These are phyloP conservation scores for Sinonovacula constricta DNA, from an alignment of 1,140 invertebrate species.

Conservation along the genomic window DNA sequence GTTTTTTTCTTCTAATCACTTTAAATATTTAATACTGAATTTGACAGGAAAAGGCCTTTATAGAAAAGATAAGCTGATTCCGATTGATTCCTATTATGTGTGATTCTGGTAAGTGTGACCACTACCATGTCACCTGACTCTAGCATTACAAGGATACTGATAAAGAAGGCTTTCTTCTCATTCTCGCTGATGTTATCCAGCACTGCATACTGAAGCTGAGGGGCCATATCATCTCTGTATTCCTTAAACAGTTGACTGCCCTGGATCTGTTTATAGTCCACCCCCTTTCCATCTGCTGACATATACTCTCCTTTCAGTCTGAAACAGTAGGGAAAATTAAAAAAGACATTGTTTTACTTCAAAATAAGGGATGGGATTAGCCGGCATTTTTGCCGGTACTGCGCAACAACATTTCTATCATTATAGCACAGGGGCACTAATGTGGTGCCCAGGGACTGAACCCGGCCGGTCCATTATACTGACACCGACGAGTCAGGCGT, in stretches of 20 bases:
- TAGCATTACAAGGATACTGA: constrained; percentile 57
- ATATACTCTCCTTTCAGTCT: constrained; percentile 52
- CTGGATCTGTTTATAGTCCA: constrained; percentile 34
- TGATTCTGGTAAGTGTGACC: no score
- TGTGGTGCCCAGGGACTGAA: no score
- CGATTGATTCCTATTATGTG: no score
- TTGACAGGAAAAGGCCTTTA: no score
- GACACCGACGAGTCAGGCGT: background rate
- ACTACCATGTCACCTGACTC: no score
- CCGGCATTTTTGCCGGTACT: background rate
- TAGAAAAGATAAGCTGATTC: no score
- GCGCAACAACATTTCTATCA: background rate
- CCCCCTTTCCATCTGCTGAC: constrained; percentile 39
- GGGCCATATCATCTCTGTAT: constrained; percentile 26
- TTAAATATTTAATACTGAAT: no score
- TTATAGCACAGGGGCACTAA: background rate
- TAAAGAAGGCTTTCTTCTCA: constrained; percentile 51
- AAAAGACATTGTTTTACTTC: background rate
- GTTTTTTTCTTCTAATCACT: no score
- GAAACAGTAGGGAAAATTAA: constrained; percentile 8
- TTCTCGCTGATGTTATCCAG: constrained; percentile 34
- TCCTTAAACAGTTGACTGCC: constrained; percentile 34
- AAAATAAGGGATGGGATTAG: background rate
- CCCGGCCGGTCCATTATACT: no score
- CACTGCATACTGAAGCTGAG: constrained; percentile 34